Evolutionary conservation across 2,888 invertebrate genomes (phyloP).

Genomic region (Lagria hirta): DNA sequence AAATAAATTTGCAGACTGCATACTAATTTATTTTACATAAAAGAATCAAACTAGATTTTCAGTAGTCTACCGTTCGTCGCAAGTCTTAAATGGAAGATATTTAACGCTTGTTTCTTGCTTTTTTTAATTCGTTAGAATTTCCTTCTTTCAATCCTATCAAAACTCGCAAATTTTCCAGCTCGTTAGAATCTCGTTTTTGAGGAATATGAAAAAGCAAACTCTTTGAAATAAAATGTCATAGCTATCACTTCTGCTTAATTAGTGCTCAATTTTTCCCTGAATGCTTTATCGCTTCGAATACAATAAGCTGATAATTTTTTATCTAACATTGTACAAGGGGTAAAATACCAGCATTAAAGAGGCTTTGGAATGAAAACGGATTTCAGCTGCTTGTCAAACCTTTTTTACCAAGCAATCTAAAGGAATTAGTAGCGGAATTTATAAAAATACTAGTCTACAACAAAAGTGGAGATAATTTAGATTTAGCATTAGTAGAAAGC

Average conservation of each 20-base stretch:
- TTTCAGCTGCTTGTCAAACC: slow-evolving; percentile 17
- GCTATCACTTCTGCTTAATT: slow-evolving; percentile 15
- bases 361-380: slow-evolving; percentile 19
- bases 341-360: slow-evolving; percentile 19
- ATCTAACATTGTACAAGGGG: slow-evolving; percentile 15
- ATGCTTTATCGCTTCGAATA: slow-evolving; percentile 16
- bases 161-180: slow-evolving; percentile 12
- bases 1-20: too few species aligned
- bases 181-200: slow-evolving; percentile 16
- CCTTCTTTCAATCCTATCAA: slow-evolving; percentile 5
- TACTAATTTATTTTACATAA: too few species aligned
- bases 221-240: slow-evolving; percentile 9
- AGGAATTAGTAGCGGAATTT: slow-evolving; percentile 19
- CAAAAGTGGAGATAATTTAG: slow-evolving; percentile 18
- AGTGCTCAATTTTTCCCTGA: slow-evolving; percentile 6
- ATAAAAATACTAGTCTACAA: slow-evolving; percentile 20
- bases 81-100: too few species aligned
- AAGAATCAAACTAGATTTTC: too few species aligned
- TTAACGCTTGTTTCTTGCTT: too few species aligned
- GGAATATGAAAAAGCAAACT: slow-evolving; percentile 7
- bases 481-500: slow-evolving; percentile 16
- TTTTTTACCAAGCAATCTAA: slow-evolving; percentile 16
- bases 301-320: slow-evolving; percentile 21
- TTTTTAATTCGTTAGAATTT: slow-evolving; percentile 3
- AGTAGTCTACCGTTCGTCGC: too few species aligned